These are phyloP conservation scores for Leptinotarsa lineolata DNA, from an alignment of 1,140 invertebrate species.

Conservation along the genomic window DNA sequence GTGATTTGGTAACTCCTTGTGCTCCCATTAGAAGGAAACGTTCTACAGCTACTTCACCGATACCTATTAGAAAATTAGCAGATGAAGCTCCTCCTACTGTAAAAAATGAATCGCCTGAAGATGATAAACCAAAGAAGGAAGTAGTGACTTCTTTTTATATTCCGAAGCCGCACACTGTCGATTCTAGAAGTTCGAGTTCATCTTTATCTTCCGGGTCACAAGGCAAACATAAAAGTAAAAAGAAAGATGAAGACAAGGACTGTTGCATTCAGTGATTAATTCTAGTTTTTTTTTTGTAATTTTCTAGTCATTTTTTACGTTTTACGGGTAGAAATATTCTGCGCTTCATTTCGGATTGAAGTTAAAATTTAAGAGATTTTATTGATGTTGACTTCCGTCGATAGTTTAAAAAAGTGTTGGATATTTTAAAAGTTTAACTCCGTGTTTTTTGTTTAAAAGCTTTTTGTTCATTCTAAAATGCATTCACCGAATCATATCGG, in stretches of 20 bases:
- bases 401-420: constrained; percentile 22
- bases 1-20: background rate
- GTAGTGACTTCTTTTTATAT: constrained; percentile 36
- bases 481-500: constrained; percentile 35
- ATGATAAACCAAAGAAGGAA: constrained; percentile 36
- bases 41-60: background rate
- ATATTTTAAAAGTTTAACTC: constrained; percentile 33
- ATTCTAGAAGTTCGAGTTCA: constrained; percentile 10
- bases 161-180: constrained; percentile 36
- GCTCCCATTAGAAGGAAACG: constrained; percentile 7
- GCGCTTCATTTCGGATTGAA: constrained; percentile 35
- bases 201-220: background rate
- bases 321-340: constrained; percentile 43
- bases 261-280: constrained; percentile 46
- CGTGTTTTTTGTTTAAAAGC: constrained; percentile 23
- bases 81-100: constrained; percentile 15
- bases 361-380: constrained; percentile 11
- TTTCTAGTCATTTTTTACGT: constrained; percentile 35
- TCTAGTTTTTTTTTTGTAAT: constrained; percentile 31
- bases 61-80: constrained; percentile 17
- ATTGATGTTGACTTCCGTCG: constrained; percentile 28
- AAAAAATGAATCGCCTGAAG: background rate
- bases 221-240: constrained; percentile 18
- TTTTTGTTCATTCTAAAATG: constrained; percentile 37
- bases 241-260: constrained; percentile 46